phyloP scores from a whole-genome alignment of 2,888 invertebrate genomes.

The Terebella lapidaria region DNA sequence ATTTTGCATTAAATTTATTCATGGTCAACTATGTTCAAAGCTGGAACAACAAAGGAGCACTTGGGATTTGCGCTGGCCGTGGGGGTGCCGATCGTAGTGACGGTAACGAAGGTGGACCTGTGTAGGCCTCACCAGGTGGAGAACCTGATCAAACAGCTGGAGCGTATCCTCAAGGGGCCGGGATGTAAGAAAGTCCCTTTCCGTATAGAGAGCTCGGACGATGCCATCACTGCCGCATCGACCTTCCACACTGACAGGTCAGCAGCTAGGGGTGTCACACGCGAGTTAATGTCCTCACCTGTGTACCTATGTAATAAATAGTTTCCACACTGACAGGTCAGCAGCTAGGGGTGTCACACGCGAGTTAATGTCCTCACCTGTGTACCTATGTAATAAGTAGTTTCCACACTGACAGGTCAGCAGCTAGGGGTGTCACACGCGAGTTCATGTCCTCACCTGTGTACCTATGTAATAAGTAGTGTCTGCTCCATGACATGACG shows the following conservation, averaged over 20 bases:
- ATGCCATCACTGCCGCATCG: conserved; percentile 71
- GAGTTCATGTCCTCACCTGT: too few relatives aligned
- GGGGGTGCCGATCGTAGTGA: conserved; percentile 79
- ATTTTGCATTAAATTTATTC: too few relatives aligned
- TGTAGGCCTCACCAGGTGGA: conserved; percentile 57
- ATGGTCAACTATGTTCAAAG: too few relatives aligned
- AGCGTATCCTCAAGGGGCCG: conserved; percentile 63
- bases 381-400: neutral
- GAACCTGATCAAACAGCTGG: conserved; percentile 57
- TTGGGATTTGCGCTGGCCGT: conserved; percentile 66
- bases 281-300: too few relatives aligned
- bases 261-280: too few relatives aligned
- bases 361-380: too few relatives aligned
- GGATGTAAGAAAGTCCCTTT: conserved; percentile 65
- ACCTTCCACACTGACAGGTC: conserved; percentile 58
- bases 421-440: too few relatives aligned
- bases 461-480: neutral
- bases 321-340: conserved; percentile 49
- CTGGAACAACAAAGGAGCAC: conserved; percentile 76
- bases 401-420: conserved; percentile 49
- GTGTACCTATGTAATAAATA: neutral
- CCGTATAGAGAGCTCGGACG: conserved; percentile 65
- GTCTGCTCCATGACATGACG: too few relatives aligned
- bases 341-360: too few relatives aligned
- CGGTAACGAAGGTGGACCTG: conserved; percentile 89